phyloP scores from a whole-genome alignment of 1,140 invertebrate genomes.

The Temnothorax curvispinosus region DNA sequence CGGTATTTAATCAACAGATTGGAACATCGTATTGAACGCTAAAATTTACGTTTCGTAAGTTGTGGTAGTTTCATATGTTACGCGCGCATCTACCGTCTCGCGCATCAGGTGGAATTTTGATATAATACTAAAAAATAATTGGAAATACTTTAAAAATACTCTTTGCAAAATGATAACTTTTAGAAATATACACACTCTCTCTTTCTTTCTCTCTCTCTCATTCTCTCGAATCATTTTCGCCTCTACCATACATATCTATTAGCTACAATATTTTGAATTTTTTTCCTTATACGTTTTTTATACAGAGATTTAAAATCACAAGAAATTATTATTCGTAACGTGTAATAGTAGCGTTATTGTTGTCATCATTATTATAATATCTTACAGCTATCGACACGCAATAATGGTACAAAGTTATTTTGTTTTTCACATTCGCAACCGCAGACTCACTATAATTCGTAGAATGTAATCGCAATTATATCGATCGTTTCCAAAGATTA shows the following conservation, averaged over 20 bases:
- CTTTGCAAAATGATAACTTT: slow-evolving; percentile 82
- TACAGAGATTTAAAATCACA: slow-evolving; percentile 79
- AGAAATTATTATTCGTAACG: slow-evolving; percentile 72
- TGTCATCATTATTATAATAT: slow-evolving; percentile 65
- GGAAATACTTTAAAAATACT: slow-evolving; percentile 85
- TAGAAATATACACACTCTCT: slow-evolving; percentile 42
- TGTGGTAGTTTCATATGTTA: slow-evolving; percentile 74
- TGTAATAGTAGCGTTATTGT: slow-evolving; percentile 68
- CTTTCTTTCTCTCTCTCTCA: background rate
- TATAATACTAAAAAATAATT: slow-evolving; percentile 85
- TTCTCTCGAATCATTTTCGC: slow-evolving; percentile 41
- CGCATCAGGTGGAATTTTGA: slow-evolving; percentile 66
- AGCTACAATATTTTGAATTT: slow-evolving; percentile 70
- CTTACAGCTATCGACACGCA: slow-evolving; percentile 73
- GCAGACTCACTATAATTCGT: slow-evolving; percentile 7
- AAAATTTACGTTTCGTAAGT: slow-evolving; percentile 77
- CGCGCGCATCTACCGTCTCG: slow-evolving; percentile 44
- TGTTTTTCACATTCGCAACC: slow-evolving; percentile 22
- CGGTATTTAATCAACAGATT: slow-evolving; percentile 81
- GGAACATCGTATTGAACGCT: slow-evolving; percentile 78
- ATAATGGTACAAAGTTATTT: slow-evolving; percentile 77
- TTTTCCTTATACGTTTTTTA: slow-evolving; percentile 72
- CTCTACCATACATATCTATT: slow-evolving; percentile 69
- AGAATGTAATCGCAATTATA: slow-evolving; percentile 24
- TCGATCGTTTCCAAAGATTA: background rate